Evolutionary conservation across 2,888 invertebrate genomes (phyloP), one percentile per base, ranked within the genome.

Genomic region (Meiosimyza platycephala): DNA sequence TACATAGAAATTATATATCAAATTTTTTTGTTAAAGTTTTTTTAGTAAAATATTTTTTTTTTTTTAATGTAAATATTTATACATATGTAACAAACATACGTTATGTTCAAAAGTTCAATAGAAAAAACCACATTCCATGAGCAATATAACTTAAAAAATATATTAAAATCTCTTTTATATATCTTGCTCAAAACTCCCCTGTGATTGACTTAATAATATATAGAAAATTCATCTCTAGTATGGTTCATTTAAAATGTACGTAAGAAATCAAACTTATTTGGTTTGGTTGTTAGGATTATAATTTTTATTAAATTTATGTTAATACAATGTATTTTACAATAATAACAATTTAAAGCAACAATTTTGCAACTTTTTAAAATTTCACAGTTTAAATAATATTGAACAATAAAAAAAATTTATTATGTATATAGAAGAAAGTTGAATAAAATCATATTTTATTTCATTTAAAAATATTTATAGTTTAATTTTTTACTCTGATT

Each of bases 301-400:
- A 11, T 47, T 63, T 63, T 63, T 47, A 47, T 63, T 47, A 50
- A 50, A 47, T 63, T 48, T 48, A 18, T 63, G 63, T 63, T 63
- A 63, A 63, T 63, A 47, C 50, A 65, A 60, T 48, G 60, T 55
- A 75, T 13, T 16, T 40, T n/a, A 70, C 71, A 51, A 72, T 40
- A 71, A n/a, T 60, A 71, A 73, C 22, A 55, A 73, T 62, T 28
- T 28, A 28, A 28, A 71, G 66, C 50, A 63, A 67, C 69, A 74
- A 73, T 70, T 67, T 60, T 63, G 70, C 67, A 72, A 73, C 74
- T 73, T 76, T 72, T 72, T 72, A 75, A 73, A 68, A 72, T 74
- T 69, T 52, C 47, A 69, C 51, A 67, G 60, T 60, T 59, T 71
- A 71, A 50, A 54, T 57, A 59, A 72, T 70, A 55, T 22, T 12